Evolutionary conservation across 2,888 invertebrate species (phyloP), one percentile per base, ranked within the genome.

Genomic region (Scaptomyza polygonia): DNA sequence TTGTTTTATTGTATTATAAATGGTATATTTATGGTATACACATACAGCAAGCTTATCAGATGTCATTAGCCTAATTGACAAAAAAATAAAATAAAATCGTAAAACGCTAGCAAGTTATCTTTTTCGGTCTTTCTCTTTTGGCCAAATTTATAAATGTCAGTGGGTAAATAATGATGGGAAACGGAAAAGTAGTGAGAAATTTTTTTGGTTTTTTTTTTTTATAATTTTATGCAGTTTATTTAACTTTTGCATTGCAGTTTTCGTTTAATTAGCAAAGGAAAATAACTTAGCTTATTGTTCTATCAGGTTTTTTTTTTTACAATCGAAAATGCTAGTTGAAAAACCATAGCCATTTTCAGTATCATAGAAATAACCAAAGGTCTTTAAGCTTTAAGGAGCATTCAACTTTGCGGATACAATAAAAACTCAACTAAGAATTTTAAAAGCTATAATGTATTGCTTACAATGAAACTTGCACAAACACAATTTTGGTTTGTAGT

Each of bases 31-130:
- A 34, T 34, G 16, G 36, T 29, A 27, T n/a, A 16, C 18, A 16
- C 9, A 27, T 27, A 53, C 42, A 59, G 40, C 30, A 40, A 49
- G 34, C 57, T 62, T 72, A 68, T 77, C 64, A 62, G 72, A 74
- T 74, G 72, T 66, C 62, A 68, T 69, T 77, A 76, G 58, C 49
- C 56, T 70, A 78, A 72, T 75, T 67, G 70, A 56, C 48, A 69
- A 64, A 52, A n/a, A 49, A 63, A 21, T 9, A 32, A 8, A 6
- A 11, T 8, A 11, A 43, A 14, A 12, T 7, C n/a, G 3, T 29
- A 47, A 47, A 47, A n/a, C 30, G 51, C 61, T 47, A 65, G 67
- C 67, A 67, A 56, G n/a, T 51, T 67, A 52, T 55, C 16, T 36
- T 11, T n/a, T n/a, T n/a, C n/a, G n/a, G n/a, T n/a, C n/a, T n/a